phyloP scores from a whole-genome alignment of 2,113 vertebrate species.

The Eonycteris spelaea region DNA sequence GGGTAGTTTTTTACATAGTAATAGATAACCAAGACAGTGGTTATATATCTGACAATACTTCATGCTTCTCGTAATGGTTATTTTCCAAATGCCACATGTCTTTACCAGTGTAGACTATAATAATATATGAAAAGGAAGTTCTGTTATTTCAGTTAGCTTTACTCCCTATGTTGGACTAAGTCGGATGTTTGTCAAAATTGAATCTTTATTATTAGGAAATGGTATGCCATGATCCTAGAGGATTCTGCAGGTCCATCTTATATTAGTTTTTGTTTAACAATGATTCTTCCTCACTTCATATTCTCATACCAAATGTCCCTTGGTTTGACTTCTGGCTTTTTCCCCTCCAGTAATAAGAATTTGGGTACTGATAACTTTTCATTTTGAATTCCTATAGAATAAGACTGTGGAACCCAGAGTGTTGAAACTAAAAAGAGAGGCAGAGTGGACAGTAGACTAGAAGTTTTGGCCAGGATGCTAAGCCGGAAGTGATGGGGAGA shows the following conservation, averaged over 20 bases:
- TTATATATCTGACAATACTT: neutral
- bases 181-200: neutral
- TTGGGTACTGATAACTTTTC: neutral
- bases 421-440: neutral
- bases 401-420: neutral
- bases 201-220: conserved; percentile 1
- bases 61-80: neutral
- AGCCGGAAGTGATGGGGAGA: fast-evolving
- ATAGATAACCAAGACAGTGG: neutral
- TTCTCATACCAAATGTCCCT: neutral
- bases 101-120: neutral
- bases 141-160: neutral
- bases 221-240: neutral
- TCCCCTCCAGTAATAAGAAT: neutral
- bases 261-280: neutral
- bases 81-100: conserved; percentile 8
- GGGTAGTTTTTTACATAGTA: neutral
- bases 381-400: neutral
- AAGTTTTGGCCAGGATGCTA: neutral
- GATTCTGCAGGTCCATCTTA: neutral
- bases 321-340: neutral
- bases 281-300: neutral
- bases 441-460: neutral
- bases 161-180: neutral
- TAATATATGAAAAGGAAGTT: neutral